Evolutionary conservation across 37 sponge, comb jelly and placozoan genomes (phyloP), one percentile per base, ranked within the genome.

Genomic region (Mnemiopsis leidyi): DNA sequence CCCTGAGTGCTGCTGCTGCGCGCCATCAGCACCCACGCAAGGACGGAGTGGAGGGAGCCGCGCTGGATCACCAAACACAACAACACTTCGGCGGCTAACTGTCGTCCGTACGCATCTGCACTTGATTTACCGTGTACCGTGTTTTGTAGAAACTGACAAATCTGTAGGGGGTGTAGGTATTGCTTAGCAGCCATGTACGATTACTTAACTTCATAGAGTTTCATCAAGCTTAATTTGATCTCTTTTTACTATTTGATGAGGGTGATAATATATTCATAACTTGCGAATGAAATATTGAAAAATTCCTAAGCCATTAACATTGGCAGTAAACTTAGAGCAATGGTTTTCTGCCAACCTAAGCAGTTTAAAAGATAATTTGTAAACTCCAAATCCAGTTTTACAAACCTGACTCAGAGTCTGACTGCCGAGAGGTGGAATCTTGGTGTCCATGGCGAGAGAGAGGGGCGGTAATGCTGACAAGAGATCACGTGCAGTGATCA

Each of bases 11-110:
- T 85, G 23, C 0, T 3, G 39, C 90, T 40, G 38, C 90, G 33
- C 16, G 93, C 93, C 68, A 88, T 93, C 20, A 79, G 73, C 29
- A 95, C 92, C 95, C 96, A 96, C n/a, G 82, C 92, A 29, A 96
- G 76, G 38, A 96, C 69, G 7, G 69, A 23, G 38, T 30, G 38
- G 0, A 96, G 94, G 29, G 75, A 76, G 21, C 96, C 96, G 0
- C 94, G 38, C 93, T 94, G 95, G 36, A 96, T 68, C 28, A 92
- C 92, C 5, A 96, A 68, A 36, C 92, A 82, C 7, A 96, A 34
- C 71, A 93, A 38, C 26, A 95, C 93, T 92, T 96, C 95, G 0
- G 61, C 28, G 23, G 96, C 96, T 25, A 96, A 93, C 93, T 92
- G 82, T 85, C 93, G 94, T 40, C 95, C 96, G 34, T 94, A 92